phyloP scores from a whole-genome alignment of 2,888 invertebrate species.

The Tridacna crocea region DNA sequence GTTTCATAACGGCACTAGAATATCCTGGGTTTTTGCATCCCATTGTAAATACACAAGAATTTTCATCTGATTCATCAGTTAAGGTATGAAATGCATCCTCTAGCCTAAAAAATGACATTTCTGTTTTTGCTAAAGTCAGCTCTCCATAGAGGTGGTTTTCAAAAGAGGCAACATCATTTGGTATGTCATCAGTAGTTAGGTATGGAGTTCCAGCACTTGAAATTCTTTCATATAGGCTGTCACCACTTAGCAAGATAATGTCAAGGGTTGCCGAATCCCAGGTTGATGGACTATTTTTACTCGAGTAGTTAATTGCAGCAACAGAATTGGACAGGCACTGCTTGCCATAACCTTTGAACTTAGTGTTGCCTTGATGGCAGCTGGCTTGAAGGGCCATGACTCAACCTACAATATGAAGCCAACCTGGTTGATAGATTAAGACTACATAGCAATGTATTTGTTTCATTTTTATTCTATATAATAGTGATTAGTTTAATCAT shows the following conservation, averaged over 20 bases:
- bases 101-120: neutral
- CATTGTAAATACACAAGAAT: constrained; percentile 24
- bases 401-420: too few species aligned
- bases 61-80: neutral
- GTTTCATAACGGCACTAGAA: constrained; percentile 20
- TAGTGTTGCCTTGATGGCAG: constrained; percentile 17
- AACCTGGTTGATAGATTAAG: too few species aligned
- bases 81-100: neutral
- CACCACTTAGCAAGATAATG: constrained; percentile 15
- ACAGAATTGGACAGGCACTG: constrained; percentile 31
- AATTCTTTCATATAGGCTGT: constrained; percentile 10
- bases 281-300: neutral
- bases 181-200: constrained; percentile 13
- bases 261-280: constrained; percentile 17
- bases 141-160: too few species aligned
- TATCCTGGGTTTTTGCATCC: constrained; percentile 15
- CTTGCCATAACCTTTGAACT: constrained; percentile 13
- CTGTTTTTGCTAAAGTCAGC: constrained; percentile 4
- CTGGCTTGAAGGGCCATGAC: constrained; percentile 1
- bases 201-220: constrained; percentile 10
- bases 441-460: too few species aligned
- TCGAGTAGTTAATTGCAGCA: neutral
- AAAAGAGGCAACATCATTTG: neutral
- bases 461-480: too few species aligned
- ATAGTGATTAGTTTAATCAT: too few species aligned